Conservation (phyloP, 2,888 invertebrate species). For the Cetonia aurata region DNA sequence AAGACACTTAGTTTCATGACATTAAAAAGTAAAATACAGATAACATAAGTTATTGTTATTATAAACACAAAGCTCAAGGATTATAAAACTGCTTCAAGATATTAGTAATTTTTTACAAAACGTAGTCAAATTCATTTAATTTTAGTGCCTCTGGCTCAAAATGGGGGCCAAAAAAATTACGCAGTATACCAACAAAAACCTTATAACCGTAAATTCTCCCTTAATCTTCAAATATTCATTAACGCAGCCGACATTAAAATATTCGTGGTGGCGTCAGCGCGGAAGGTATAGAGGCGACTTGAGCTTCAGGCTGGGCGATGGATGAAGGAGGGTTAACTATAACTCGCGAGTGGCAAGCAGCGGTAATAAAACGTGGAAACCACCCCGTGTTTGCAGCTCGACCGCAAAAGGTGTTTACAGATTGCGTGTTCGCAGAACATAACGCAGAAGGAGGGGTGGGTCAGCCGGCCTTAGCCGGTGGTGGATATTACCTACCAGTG, state of each 20-base stretch:
- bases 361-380: slow-evolving; percentile 51
- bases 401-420: slow-evolving; percentile 56
- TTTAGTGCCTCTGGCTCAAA: too few relatives aligned
- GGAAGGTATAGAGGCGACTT: neutral
- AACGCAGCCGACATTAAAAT: slow-evolving; percentile 38
- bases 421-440: slow-evolving; percentile 55
- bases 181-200: slow-evolving; percentile 15
- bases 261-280: slow-evolving; percentile 26
- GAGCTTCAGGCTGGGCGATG: slow-evolving; percentile 6
- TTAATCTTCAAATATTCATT: slow-evolving; percentile 41
- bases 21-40: too few relatives aligned
- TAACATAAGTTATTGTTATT: too few relatives aligned
- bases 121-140: too few relatives aligned
- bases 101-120: too few relatives aligned
- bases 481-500: slow-evolving; percentile 21
- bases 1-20: too few relatives aligned
- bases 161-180: neutral
- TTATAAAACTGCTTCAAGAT: too few relatives aligned
- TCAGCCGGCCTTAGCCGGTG: slow-evolving; percentile 47
- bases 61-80: too few relatives aligned
- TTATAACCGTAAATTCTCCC: slow-evolving; percentile 28
- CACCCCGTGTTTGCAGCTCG: slow-evolving; percentile 51
- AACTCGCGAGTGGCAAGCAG: slow-evolving; percentile 34
- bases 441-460: slow-evolving; percentile 53
- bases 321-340: slow-evolving; percentile 31